Percentiles rank a stretch among this genome's conserved stretches.
phyloP scores from a whole-genome alignment of 2,888 invertebrate genomes.

The Drosophila anomelani region DNA sequence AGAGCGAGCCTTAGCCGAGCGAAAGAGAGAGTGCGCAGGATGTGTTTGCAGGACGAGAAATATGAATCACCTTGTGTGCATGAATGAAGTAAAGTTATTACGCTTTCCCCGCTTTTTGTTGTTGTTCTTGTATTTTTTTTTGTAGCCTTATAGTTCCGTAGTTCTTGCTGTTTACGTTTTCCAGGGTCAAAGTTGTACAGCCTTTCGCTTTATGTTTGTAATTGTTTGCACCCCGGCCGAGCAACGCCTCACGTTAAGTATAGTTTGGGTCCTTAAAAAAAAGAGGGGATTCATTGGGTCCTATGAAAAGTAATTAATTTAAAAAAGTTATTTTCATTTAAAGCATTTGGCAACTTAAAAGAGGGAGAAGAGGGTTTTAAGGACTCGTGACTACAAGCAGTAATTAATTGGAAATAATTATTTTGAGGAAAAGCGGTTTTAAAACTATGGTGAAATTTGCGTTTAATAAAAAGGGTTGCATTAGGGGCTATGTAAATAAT shows the following conservation, averaged over 20 bases:
- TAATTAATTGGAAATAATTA: conserved; percentile 7
- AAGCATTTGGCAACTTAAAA: not conserved
- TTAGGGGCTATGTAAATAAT: not conserved
- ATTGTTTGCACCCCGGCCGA: conserved; percentile 68
- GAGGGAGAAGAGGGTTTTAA: not conserved
- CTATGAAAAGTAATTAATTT: conserved; percentile 18
- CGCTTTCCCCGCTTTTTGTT: conserved; percentile 42
- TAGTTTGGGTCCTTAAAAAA: not conserved
- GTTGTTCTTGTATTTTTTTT: conserved; percentile 18
- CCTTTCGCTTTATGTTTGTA: conserved; percentile 70
- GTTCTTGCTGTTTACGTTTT: conserved; percentile 48
- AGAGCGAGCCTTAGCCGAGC: conserved; percentile 44
- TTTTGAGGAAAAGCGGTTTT: not conserved
- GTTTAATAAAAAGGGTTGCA: not conserved
- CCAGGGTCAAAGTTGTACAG: conserved; percentile 71
- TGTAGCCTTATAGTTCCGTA: conserved; percentile 29
- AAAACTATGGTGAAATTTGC: not conserved
- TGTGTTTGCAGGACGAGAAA: conserved; percentile 14
- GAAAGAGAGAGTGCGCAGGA: conserved; percentile 57
- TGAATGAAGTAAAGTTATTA: conserved; percentile 64
- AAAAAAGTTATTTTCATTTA: not conserved
- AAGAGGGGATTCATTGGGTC: conserved; percentile 11
- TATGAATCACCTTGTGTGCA: conserved; percentile 36
- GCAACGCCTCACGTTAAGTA: conserved; percentile 52
- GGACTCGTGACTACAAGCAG: not conserved